phyloP scores from a whole-genome alignment of 1,140 invertebrate genomes.

The Oreohelix idahoensis region DNA sequence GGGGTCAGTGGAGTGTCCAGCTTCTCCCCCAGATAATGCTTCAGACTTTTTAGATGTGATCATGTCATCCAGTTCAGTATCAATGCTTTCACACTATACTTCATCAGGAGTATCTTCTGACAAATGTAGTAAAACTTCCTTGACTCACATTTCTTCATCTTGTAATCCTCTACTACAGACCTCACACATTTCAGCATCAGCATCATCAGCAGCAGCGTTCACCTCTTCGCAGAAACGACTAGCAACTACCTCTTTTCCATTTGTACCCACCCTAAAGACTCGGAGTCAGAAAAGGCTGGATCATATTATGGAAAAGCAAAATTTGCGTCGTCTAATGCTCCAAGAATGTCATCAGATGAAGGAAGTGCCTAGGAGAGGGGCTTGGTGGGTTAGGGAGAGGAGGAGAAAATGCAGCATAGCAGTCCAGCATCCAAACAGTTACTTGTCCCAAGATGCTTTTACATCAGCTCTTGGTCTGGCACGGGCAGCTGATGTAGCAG shows the following conservation, averaged over 20 bases:
- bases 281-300: conserved; percentile 33
- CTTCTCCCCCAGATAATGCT: not conserved
- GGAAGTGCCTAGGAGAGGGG: conserved; percentile 18
- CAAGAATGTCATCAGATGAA: conserved; percentile 32
- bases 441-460: conserved; percentile 36
- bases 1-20: not conserved
- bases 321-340: conserved; percentile 11
- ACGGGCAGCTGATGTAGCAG: conserved; percentile 32
- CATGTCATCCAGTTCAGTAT: not conserved
- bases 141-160: not conserved
- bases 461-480: conserved; percentile 31
- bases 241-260: not conserved
- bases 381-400: conserved; percentile 20
- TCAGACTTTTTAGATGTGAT: not conserved
- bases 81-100: not conserved
- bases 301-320: conserved; percentile 38
- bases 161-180: not conserved
- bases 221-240: not conserved
- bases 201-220: not conserved
- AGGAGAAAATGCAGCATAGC: not conserved
- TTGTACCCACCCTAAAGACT: conserved; percentile 30
- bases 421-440: not conserved
- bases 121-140: not conserved
- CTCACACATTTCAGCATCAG: not conserved
- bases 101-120: not conserved